Percentiles rank a stretch among this genome's conserved stretches.
These are phyloP conservation scores for Caenorhabditis japonica DNA, from an alignment of 2,888 invertebrate genomes.

Conservation along the genomic window DNA sequence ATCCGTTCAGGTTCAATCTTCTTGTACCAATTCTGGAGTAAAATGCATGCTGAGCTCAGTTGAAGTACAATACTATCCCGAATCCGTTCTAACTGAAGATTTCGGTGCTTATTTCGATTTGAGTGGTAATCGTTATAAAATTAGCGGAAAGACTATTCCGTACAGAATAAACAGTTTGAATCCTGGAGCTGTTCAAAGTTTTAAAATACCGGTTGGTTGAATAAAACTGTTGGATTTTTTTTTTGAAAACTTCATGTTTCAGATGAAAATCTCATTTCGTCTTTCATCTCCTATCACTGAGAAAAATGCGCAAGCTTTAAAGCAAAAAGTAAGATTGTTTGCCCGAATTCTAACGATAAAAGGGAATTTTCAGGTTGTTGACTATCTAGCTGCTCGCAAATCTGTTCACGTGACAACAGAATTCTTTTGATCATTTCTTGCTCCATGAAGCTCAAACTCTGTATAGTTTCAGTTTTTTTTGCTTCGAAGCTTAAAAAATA, in stretches of 20 bases:
- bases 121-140: conserved; percentile 51
- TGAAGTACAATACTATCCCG: conserved; percentile 51
- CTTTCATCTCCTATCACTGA: conserved; percentile 14
- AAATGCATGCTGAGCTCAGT: conserved; percentile 22
- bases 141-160: conserved; percentile 53
- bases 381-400: conserved; percentile 41
- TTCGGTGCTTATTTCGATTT: conserved; percentile 56
- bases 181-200: conserved; percentile 34
- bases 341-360: too few relatives aligned
- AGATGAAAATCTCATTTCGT: conserved; percentile 41
- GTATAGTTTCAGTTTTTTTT: too few relatives aligned
- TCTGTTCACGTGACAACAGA: conserved; percentile 26
- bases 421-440: neutral
- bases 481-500: too few relatives aligned
- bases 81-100: conserved; percentile 53
- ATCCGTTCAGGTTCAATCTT: conserved; percentile 27
- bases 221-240: neutral
- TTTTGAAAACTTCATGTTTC: conserved; percentile 1
- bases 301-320: conserved; percentile 19
- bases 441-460: too few relatives aligned
- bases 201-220: conserved; percentile 31
- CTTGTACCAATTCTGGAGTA: conserved; percentile 10
- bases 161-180: conserved; percentile 45
- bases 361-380: conserved; percentile 47
- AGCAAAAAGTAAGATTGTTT: conserved; percentile 29